Evolutionary conservation across 2,888 invertebrate genomes (phyloP).

Genomic region (Noctua janthina): DNA sequence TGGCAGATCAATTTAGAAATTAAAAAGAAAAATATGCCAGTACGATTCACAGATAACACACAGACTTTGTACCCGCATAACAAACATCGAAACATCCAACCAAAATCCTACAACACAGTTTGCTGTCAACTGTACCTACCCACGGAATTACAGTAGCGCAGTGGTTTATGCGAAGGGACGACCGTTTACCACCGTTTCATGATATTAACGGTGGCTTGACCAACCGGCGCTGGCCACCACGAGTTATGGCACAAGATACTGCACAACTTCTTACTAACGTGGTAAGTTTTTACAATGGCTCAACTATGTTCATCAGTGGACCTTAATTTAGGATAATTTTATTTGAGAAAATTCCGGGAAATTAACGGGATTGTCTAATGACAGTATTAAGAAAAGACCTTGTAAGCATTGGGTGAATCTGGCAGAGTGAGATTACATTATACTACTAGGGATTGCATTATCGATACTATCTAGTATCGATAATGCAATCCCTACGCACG

Average conservation of each 20-base stretch:
- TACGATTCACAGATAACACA: neutral
- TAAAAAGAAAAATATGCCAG: neutral
- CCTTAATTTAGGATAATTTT: constrained; percentile 48
- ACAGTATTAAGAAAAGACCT: neutral
- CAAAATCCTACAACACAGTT: constrained; percentile 17
- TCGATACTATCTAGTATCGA: neutral
- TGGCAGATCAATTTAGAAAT: neutral
- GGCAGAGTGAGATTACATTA: no score
- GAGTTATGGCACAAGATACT: constrained; percentile 57
- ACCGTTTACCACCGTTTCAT: constrained; percentile 63
- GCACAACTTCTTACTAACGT: constrained; percentile 60
- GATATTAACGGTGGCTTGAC: constrained; percentile 66
- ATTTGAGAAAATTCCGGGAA: constrained; percentile 21
- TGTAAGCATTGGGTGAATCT: neutral
- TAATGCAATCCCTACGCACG: no score
- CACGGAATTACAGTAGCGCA: constrained; percentile 56
- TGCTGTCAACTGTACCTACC: constrained; percentile 49
- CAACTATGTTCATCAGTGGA: constrained; percentile 40
- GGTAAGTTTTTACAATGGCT: constrained; percentile 59
- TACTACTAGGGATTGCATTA: neutral
- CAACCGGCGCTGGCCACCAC: constrained; percentile 50
- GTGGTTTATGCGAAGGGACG: constrained; percentile 67
- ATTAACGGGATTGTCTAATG: neutral
- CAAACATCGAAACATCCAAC: neutral
- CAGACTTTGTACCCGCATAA: neutral